Evolutionary conservation across 2,113 vertebrate genomes (phyloP).

Genomic region (Onychorhynchus coronatus): DNA sequence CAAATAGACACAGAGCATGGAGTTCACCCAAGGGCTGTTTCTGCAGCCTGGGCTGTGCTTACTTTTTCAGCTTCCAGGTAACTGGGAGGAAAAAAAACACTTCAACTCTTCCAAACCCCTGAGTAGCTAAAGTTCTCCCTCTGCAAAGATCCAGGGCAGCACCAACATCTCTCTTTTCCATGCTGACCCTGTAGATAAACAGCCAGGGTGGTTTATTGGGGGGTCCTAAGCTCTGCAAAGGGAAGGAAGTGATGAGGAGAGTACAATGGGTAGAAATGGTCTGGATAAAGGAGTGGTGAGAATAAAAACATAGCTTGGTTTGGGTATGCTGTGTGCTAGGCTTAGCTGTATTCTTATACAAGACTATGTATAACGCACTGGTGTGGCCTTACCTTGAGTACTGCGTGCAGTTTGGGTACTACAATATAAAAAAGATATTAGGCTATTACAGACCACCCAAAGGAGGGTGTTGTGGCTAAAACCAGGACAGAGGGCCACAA

Average conservation of each 20-base stretch:
- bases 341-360: not conserved
- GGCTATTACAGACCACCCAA: not conserved
- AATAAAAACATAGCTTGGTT: not conserved
- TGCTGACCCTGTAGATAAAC: not conserved
- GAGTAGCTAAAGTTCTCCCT: no score
- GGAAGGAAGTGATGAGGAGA: not conserved
- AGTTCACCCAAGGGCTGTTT: not conserved
- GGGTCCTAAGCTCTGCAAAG: not conserved
- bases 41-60: not conserved
- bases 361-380: not conserved
- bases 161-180: not conserved
- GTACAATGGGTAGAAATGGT: not conserved
- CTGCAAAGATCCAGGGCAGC: not conserved
- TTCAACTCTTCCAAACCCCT: not conserved
- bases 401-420: not conserved
- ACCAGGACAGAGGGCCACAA: not conserved
- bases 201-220: not conserved
- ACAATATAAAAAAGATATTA: not conserved
- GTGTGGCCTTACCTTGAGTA: not conserved
- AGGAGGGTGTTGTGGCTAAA: not conserved
- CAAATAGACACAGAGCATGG: not conserved
- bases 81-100: not conserved
- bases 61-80: constrained; percentile 33
- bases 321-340: not conserved
- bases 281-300: not conserved